A percentile compares a stretch with the other conserved stretches of the same genome.
These are phyloP conservation scores for Tachysurus vachellii DNA, from an alignment of 2,113 vertebrate species.

Conservation along the genomic window DNA sequence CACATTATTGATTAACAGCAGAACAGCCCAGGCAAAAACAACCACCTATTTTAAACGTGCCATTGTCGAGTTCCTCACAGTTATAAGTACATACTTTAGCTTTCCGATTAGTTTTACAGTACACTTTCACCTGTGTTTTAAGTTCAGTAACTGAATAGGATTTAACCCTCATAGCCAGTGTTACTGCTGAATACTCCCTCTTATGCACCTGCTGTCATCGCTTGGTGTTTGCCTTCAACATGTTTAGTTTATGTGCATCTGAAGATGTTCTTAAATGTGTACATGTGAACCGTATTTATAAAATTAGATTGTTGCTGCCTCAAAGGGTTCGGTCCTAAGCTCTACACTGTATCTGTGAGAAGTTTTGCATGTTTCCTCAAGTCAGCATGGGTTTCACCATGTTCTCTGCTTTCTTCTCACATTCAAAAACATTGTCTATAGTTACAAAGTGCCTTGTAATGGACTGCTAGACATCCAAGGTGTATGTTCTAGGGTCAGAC, in stretches of 20 bases:
- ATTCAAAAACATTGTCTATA: background rate
- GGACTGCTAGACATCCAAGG: background rate
- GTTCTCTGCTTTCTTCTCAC: background rate
- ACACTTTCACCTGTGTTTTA: background rate
- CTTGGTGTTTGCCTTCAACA: background rate
- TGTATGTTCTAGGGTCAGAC: background rate
- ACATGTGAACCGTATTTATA: background rate
- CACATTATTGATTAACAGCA: background rate
- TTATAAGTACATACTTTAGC: background rate
- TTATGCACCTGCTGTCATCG: background rate
- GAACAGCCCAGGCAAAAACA: background rate
- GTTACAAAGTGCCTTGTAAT: background rate
- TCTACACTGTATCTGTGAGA: background rate
- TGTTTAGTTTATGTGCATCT: background rate
- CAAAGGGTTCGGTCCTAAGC: background rate
- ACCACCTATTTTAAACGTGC: background rate
- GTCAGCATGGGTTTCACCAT: background rate
- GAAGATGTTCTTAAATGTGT: background rate
- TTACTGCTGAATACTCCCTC: background rate
- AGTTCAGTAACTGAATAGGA: background rate
- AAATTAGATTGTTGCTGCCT: background rate
- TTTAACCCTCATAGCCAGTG: background rate
- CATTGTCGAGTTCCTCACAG: background rate
- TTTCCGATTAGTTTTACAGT: background rate
- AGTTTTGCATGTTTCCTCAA: background rate